These are phyloP conservation scores for Himalopsyche kuldschensis DNA, from an alignment of 2,888 invertebrate species.

Conservation along the genomic window DNA sequence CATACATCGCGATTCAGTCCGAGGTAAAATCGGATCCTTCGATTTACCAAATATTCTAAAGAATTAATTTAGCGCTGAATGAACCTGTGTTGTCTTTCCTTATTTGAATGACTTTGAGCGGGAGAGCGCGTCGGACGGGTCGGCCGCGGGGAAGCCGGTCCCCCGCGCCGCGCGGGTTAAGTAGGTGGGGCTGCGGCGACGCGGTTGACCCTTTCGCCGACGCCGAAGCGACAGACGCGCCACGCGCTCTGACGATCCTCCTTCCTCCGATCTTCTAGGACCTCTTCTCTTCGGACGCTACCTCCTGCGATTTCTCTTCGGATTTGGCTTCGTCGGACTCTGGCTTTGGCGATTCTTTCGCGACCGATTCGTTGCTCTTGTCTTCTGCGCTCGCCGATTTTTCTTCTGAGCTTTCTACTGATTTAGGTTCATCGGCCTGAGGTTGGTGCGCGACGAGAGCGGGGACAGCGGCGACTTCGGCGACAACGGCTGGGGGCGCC, in stretches of 20 bases:
- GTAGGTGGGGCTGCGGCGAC: constrained; percentile 37
- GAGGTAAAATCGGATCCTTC: constrained; percentile 18
- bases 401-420: constrained; percentile 46
- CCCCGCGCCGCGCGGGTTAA: constrained; percentile 9
- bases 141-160: constrained; percentile 40
- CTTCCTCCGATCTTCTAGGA: constrained; percentile 13
- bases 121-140: constrained; percentile 37
- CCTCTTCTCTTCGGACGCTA: constrained; percentile 42
- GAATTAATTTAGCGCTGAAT: not conserved
- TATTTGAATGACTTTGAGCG: constrained; percentile 28
- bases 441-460: constrained; percentile 17
- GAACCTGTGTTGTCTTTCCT: constrained; percentile 1
- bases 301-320: constrained; percentile 42
- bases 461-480: constrained; percentile 11
- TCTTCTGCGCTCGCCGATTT: constrained; percentile 45
- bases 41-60: constrained; percentile 8
- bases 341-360: constrained; percentile 32
- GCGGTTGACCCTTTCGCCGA: constrained; percentile 51
- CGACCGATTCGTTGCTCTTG: constrained; percentile 36
- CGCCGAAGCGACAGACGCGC: constrained; percentile 50
- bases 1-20: constrained; percentile 32
- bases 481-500: constrained; percentile 12
- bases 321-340: constrained; percentile 25
- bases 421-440: constrained; percentile 42
- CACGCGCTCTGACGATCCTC: constrained; percentile 45